Evolutionary conservation across 2,797 vertebrate species (phyloP), one percentile per base, ranked within the genome.

Genomic region (Liasis olivaceus): DNA sequence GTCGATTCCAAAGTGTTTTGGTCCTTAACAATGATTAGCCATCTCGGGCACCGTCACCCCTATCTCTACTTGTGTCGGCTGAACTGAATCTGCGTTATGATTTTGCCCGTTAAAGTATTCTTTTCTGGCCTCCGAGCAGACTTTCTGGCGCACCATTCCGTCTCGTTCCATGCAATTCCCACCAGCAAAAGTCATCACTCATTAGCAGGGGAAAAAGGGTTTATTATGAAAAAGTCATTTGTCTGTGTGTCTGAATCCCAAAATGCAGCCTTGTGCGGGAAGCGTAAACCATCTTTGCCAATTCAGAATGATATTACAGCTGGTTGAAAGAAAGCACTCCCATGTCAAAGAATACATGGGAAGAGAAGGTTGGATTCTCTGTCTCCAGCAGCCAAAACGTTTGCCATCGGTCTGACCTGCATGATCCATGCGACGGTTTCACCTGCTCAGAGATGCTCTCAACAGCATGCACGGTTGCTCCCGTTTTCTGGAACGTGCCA

Each of bases 121-220:
- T 90, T 81, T 28, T 15, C 31, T 9, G 6, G 69, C 31, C 56
- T 24, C 36, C 2, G 11, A 15, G 56, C 56, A 59, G 89, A 81
- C 56, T 59, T 81, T 60, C 63, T 81, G 69, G 89, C 89, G 56
- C 56, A 42, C 14, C 1, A 15, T 60, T 28, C 22, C 2, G 69
- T 90, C 89, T 90, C 22, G 36, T 77, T 81, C 69, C 89, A 47
- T 36, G n/a, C 24, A 77, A 81, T 81, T 90, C 72, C 89, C 88
- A 66, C 69, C 56, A 58, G 69, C 56, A 81, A 59, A 90, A 90
- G 89, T 81, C 89, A 81, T 81, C 64, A 59, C 59, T 77, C 89
- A 90, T 90, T 77, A 59, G 28, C 62, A 85, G 11, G 64, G 51
- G 64, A 22, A 31, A 51, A 51, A 31, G 64, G n/a, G 28, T 9